Percentiles rank a stretch among this genome's conserved stretches.
phyloP scores from a whole-genome alignment of 2,113 vertebrate species.

The Morone chrysops region DNA sequence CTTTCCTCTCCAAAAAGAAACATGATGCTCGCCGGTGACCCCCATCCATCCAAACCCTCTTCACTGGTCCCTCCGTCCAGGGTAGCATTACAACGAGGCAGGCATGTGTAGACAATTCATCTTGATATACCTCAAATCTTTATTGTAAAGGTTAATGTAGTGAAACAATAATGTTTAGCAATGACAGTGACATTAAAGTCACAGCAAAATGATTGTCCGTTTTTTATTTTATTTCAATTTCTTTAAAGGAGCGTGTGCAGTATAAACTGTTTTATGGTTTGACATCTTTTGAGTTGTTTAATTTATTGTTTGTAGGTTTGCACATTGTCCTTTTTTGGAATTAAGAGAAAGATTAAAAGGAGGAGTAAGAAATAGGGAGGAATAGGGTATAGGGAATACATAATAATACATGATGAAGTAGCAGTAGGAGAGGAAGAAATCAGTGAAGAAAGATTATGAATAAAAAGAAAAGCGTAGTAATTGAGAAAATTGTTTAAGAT shows the following conservation, averaged over 20 bases:
- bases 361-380: not conserved
- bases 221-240: slow-evolving; percentile 24
- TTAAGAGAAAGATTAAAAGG: slow-evolving; percentile 4
- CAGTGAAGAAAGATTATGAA: not conserved
- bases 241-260: slow-evolving; percentile 50
- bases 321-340: slow-evolving; percentile 59
- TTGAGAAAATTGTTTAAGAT: slow-evolving; percentile 1
- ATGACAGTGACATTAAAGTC: slow-evolving; percentile 79
- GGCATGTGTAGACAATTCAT: slow-evolving; percentile 97
- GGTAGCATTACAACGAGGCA: slow-evolving; percentile 89
- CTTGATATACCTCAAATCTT: slow-evolving; percentile 99
- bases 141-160: slow-evolving; percentile 97
- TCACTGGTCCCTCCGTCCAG: slow-evolving; percentile 73
- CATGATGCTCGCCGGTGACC: slow-evolving; percentile 43
- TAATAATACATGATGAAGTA: not conserved
- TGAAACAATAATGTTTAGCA: slow-evolving; percentile 84
- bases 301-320: slow-evolving; percentile 62
- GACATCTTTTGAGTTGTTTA: slow-evolving; percentile 39
- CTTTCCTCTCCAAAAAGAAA: slow-evolving; percentile 44
- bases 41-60: slow-evolving; percentile 66
- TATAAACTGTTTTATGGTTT: slow-evolving; percentile 49
- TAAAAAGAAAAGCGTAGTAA: not conserved
- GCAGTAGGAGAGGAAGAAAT: not conserved
- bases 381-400: not conserved
- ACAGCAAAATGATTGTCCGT: slow-evolving; percentile 90